phyloP scores from a whole-genome alignment of 2,888 invertebrate genomes.

The Phasia obesa region DNA sequence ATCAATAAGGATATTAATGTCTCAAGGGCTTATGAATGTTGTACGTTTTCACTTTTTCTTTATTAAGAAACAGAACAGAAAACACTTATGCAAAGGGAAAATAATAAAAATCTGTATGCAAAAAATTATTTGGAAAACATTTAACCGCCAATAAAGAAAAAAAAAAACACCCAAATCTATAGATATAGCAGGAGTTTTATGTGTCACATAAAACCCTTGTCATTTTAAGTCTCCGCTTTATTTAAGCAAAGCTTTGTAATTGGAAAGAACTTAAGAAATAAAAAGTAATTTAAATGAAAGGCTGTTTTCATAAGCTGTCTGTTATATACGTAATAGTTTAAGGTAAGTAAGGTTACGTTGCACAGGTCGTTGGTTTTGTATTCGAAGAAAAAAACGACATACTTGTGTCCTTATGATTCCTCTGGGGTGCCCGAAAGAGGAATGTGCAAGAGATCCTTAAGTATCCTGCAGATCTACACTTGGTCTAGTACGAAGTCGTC shows the following conservation, averaged over 20 bases:
- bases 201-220: conserved; percentile 8
- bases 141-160: neutral
- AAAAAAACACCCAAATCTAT: conserved; percentile 25
- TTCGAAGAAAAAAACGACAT: too few relatives aligned
- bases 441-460: too few relatives aligned
- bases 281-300: neutral
- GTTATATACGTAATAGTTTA: too few relatives aligned
- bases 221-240: neutral
- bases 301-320: too few relatives aligned
- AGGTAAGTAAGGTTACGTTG: too few relatives aligned
- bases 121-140: neutral
- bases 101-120: neutral
- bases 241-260: conserved; percentile 5
- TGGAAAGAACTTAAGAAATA: neutral
- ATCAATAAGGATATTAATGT: conserved; percentile 68
- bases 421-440: too few relatives aligned
- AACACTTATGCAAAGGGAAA: too few relatives aligned
- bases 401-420: too few relatives aligned
- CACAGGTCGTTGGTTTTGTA: too few relatives aligned
- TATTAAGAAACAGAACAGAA: conserved; percentile 2
- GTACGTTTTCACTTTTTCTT: conserved; percentile 61
- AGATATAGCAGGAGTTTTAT: neutral
- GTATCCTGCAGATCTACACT: too few relatives aligned
- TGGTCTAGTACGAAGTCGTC: too few relatives aligned
- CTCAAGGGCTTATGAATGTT: conserved; percentile 68